Evolutionary conservation across 1,140 invertebrate species (phyloP), one percentile per base, ranked within the genome.

Genomic region (Leptinotarsa texana): DNA sequence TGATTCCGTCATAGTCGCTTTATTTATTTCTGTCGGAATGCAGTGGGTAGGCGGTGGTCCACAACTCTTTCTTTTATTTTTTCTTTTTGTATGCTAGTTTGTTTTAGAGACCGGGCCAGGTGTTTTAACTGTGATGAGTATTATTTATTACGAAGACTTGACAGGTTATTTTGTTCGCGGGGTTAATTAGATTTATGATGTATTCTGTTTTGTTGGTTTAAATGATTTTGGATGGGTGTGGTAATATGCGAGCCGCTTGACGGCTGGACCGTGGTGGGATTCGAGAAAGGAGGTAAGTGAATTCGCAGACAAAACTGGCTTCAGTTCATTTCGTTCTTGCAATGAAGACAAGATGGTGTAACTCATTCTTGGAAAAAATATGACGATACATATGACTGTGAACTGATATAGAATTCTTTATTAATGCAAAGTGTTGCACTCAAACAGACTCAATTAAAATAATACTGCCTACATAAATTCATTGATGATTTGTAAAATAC

Each of bases 141-240:
- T 69, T 69, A 69, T 69, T 69, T 69, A 69, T 69, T 69, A 49
- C 68, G 48, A 22, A 21, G 48, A 79, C 77, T 80, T 81, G 82
- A 83, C 82, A 83, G 81, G 80, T 83, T 81, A 83, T 82, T 83
- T 81, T 77, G 80, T 79, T 81, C 78, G 73, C 77, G 75, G 79
- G 80, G 82, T 81, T 82, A 83, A 83, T 83, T 83, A 83, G 82
- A 83, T 83, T 83, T 83, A 83, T 83, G 81, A 82, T 82, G 81
- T 75, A 77, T 81, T 76, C 76, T 74, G 75, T 75, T 76, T 72
- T 80, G 80, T 82, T 80, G 80, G 80, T 82, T 82, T 82, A 79
- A 82, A 82, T 80, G 79, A 82, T 82, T 82, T 74, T 73, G 75
- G 73, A 72, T 79, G 75, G 79, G 77, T 69, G 68, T 69, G 68